Base-by-base conservation (phyloP, 2,888 invertebrate species). In the Philereme transversata region DNA sequence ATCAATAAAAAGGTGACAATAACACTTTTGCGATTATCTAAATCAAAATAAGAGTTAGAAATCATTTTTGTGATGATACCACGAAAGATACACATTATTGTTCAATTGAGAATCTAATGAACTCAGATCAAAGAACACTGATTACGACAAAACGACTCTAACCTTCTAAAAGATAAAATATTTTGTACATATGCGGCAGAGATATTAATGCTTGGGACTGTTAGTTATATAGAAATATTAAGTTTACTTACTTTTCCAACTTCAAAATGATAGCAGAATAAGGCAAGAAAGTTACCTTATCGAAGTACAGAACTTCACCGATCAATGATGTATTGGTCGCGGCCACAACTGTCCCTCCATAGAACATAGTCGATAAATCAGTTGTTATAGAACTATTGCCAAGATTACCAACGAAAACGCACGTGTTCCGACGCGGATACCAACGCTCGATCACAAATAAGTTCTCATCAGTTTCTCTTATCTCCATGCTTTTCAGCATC, bases 361-460 rank as follows among this genome's bases (percentile, higher is more conserved):
- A 97, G 79, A 96, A 95, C 84, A 95, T 93, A 1, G 94, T 93
- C 0, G 96, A 96, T 59, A 97, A 89, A 86, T 97, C 97, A 54
- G 95, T 94, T 2, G 93, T 93, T 44, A 95, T 93, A 11, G 93
- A 86, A 6, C 80, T 81, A 44, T 81, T 87, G 0, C 96, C 96
- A 4, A 97, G 92, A 88, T 97, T 97, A 1, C 95, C 95, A 0
- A 97, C 94, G 62, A 96, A 94, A 0, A 96, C 95, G 77, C 95
- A 96, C 0, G 96, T 94, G 76, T 96, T 95, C 60, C 96, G 93
- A 10, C 97, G 93, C 0, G 97, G 97, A 83, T 95, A 97, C 93
- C 95, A 95, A 49, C 97, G 92, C 77, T 97, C 97, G 51, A 95
- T 85, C 11, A 97, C 93, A 4, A 97, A 87, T 49, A 97, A 92